A percentile compares a stretch with the other conserved stretches of the same genome.
Conservation (phyloP, 2,888 invertebrate genomes). For the Actias luna region DNA sequence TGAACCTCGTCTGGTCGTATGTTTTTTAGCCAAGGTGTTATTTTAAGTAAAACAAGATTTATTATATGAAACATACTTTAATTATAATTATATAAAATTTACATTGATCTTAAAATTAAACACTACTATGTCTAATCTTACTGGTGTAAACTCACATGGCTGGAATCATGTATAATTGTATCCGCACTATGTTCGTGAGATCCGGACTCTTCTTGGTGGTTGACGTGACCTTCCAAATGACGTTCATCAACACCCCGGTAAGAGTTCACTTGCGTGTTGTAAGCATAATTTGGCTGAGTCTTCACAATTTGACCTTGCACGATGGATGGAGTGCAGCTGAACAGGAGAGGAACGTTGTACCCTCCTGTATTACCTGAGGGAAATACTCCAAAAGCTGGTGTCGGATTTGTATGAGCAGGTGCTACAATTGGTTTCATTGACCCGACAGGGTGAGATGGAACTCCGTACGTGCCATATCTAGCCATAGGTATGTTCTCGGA, state of each 20-base stretch:
- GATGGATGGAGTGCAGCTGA: constrained; percentile 68
- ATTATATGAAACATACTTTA: not conserved
- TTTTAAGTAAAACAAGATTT: not conserved
- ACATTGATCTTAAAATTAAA: constrained; percentile 4
- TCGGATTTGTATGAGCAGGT: constrained; percentile 30
- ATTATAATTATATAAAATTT: constrained; percentile 2
- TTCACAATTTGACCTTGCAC: constrained; percentile 54
- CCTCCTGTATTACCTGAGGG: constrained; percentile 59
- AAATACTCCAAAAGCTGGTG: constrained; percentile 58
- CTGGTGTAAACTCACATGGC: constrained; percentile 14
- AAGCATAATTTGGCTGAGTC: constrained; percentile 34
- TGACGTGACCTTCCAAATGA: constrained; percentile 26
- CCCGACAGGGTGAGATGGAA: constrained; percentile 19
- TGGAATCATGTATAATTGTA: constrained; percentile 32
- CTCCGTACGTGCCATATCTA: constrained; percentile 42
- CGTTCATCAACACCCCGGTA: constrained; percentile 49
- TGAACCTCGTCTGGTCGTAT: no score
- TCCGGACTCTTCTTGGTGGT: constrained; percentile 20
- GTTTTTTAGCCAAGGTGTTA: no score
- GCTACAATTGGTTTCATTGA: constrained; percentile 17
- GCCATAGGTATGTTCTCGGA: constrained; percentile 52
- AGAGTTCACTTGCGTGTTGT: constrained; percentile 24
- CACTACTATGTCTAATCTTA: not conserved
- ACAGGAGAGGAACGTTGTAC: constrained; percentile 61
- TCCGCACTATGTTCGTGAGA: constrained; percentile 31